These are phyloP conservation scores for Drosophila repleta DNA, from an alignment of 1,140 invertebrate species.

Conservation along the genomic window DNA sequence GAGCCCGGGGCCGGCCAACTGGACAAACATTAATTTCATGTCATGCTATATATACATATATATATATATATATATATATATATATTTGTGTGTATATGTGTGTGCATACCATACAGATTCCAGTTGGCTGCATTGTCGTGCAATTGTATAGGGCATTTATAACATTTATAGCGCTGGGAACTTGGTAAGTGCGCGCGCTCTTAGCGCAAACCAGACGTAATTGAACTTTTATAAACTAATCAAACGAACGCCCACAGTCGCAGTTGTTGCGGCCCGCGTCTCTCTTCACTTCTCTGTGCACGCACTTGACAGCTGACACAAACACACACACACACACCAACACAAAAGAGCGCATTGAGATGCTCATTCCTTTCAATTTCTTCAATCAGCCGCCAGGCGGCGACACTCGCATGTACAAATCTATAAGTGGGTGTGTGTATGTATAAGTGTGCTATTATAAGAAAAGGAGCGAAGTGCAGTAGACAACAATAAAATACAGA, in stretches of 20 bases:
- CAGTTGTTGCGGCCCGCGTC: background rate
- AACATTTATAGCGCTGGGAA: conserved; percentile 54
- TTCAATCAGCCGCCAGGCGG: conserved; percentile 60
- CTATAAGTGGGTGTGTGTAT: conserved; percentile 5
- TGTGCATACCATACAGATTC: conserved; percentile 18
- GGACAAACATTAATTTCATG: conserved; percentile 78
- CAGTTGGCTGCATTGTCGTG: conserved; percentile 64
- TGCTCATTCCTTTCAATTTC: conserved; percentile 50
- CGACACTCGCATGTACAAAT: conserved; percentile 52
- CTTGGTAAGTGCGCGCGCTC: conserved; percentile 61
- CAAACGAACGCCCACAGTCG: conserved; percentile 57
- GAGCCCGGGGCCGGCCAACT: conserved; percentile 50
- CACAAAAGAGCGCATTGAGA: conserved; percentile 28
- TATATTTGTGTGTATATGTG: background rate
- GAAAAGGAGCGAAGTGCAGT: conserved; percentile 39
- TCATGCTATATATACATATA: conserved; percentile 30
- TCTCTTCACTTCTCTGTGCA: conserved; percentile 9
- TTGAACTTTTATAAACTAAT: conserved; percentile 82
- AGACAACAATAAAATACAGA: conserved; percentile 26
- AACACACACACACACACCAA: conserved; percentile 13
- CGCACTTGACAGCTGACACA: conserved; percentile 44
- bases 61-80: background rate
- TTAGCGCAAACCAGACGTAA: conserved; percentile 47
- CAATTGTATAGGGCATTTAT: conserved; percentile 69
- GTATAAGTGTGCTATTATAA: conserved; percentile 38